A percentile compares a stretch with the other conserved stretches of the same genome.
Conservation (phyloP, 2,113 vertebrate species). For the Melanostigma gelatinosum region DNA sequence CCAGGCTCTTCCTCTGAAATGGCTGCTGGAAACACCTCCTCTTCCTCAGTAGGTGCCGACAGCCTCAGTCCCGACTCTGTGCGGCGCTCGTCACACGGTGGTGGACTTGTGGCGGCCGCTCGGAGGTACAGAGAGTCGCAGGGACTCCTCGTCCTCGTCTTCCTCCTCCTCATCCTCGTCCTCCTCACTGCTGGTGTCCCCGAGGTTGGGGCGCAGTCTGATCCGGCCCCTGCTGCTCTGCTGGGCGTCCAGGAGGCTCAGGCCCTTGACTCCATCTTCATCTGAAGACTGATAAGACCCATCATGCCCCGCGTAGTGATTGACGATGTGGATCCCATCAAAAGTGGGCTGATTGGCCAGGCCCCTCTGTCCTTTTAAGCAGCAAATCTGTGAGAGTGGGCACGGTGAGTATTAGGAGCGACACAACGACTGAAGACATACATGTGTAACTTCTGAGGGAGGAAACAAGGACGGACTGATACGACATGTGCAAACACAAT, state of each 20-base stretch:
- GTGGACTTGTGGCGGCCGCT: conserved; percentile 86
- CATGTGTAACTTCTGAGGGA: neutral
- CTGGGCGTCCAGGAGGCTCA: conserved; percentile 38
- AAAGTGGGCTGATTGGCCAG: conserved; percentile 86
- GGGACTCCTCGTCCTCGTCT: conserved; percentile 86
- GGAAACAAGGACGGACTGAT: neutral
- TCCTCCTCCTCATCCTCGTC: conserved; percentile 88
- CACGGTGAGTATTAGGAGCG: neutral
- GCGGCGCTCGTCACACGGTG: conserved; percentile 84
- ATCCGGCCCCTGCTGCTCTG: conserved; percentile 77
- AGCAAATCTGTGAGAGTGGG: conserved; percentile 87
- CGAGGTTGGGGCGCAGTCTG: conserved; percentile 83
- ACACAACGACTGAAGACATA: neutral
- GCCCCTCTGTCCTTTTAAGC: conserved; percentile 89
- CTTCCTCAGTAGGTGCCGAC: neutral
- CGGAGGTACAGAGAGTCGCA: conserved; percentile 74
- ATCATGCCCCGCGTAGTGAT: conserved; percentile 89
- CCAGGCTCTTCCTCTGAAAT: conserved; percentile 24
- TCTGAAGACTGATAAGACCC: conserved; percentile 93
- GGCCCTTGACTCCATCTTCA: conserved; percentile 87
- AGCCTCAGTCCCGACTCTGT: neutral
- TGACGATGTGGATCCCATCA: conserved; percentile 97
- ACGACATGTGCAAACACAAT: neutral
- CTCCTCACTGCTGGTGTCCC: conserved; percentile 90
- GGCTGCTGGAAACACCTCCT: conserved; percentile 6